phyloP scores from a whole-genome alignment of 2,888 invertebrate genomes.

The Phaedon cochleariae region DNA sequence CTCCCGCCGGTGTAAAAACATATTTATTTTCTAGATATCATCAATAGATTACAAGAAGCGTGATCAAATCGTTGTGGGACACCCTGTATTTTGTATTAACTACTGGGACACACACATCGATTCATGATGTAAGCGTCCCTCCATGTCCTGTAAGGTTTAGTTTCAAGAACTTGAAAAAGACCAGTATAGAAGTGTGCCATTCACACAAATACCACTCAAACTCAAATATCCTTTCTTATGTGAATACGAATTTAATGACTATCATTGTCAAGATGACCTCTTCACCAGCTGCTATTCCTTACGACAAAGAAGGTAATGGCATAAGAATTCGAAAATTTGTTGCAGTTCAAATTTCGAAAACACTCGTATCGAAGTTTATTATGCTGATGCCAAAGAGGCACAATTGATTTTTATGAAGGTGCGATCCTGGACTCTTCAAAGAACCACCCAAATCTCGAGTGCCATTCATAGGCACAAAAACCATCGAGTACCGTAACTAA shows the following conservation, averaged over 20 bases:
- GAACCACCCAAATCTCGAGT: constrained; percentile 46
- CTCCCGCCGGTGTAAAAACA: too few relatives aligned
- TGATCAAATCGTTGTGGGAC: too few relatives aligned
- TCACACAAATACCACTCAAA: constrained; percentile 12
- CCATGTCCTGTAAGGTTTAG: too few relatives aligned
- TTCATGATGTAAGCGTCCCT: too few relatives aligned
- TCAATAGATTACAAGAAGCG: too few relatives aligned
- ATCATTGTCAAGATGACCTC: constrained; percentile 32
- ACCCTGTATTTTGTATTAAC: too few relatives aligned
- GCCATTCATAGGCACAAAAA: constrained; percentile 49
- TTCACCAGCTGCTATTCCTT: constrained; percentile 43
- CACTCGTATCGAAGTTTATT: constrained; percentile 38
- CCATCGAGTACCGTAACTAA: constrained; percentile 55
- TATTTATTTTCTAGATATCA: too few relatives aligned
- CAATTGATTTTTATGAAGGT: constrained; percentile 40
- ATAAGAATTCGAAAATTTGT: constrained; percentile 57
- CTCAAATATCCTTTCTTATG: neutral
- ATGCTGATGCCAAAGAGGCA: constrained; percentile 27
- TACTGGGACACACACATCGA: too few relatives aligned
- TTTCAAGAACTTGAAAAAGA: neutral
- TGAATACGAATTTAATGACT: constrained; percentile 37
- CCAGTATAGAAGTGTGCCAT: constrained; percentile 16
- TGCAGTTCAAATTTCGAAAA: constrained; percentile 52
- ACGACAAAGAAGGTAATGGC: constrained; percentile 52
- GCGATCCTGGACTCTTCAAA: constrained; percentile 36